Evolutionary conservation across 2,113 vertebrate genomes (phyloP).

Genomic region (Illadopsis cleaveri): DNA sequence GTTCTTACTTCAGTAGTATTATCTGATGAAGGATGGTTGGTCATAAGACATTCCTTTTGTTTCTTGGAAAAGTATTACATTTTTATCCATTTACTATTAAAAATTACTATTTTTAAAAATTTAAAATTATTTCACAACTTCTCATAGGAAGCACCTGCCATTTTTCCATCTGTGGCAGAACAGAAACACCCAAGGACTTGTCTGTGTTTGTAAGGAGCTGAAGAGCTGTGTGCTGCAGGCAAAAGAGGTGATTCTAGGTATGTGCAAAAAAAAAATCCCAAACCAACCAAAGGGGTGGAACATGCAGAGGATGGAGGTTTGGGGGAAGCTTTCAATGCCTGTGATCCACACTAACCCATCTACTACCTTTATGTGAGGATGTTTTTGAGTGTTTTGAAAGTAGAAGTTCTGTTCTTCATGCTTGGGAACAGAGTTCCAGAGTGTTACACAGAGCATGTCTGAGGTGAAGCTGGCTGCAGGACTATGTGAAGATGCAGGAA

Average conservation of each 20-base stretch:
- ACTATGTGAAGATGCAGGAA: background rate
- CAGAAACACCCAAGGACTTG: background rate
- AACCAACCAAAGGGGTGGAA: background rate
- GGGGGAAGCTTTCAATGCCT: background rate
- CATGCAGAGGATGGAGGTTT: background rate
- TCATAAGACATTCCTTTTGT: background rate
- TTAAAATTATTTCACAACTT: background rate
- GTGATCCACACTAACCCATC: background rate
- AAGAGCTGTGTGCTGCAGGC: background rate
- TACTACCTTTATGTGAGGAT: background rate
- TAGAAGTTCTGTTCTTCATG: background rate
- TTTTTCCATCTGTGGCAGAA: background rate
- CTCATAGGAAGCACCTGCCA: background rate
- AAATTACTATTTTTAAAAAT: fast-evolving
- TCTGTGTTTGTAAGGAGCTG: background rate
- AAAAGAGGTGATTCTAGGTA: background rate
- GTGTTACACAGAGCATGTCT: background rate
- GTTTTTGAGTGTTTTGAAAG: background rate
- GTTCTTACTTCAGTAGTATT: background rate
- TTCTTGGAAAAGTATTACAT: background rate
- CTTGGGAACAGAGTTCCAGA: background rate
- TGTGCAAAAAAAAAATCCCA: background rate
- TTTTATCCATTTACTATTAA: background rate
- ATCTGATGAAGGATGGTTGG: background rate
- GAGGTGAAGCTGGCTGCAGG: background rate